Conservation (phyloP, 2,113 vertebrate genomes). For the Pteropus alecto region DNA sequence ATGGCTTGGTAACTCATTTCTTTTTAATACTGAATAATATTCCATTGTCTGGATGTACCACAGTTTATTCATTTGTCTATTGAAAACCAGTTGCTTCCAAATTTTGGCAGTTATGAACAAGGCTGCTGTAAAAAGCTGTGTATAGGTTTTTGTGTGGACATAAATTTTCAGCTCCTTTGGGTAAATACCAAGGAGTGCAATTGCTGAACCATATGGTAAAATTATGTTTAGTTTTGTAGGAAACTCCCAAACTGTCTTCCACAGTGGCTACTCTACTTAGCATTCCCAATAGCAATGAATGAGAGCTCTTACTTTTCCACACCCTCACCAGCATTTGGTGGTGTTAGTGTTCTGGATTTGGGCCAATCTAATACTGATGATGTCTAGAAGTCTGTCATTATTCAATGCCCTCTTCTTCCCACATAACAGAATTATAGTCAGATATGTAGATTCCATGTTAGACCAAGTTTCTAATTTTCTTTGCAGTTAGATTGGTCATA, state of each 20-base stretch:
- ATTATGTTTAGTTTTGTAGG: neutral
- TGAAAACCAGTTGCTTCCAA: neutral
- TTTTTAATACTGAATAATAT: neutral
- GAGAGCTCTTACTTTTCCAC: neutral
- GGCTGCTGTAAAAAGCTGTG: neutral
- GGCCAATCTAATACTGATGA: neutral
- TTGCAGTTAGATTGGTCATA: neutral
- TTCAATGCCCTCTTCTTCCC: neutral
- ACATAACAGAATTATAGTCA: neutral
- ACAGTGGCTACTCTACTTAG: neutral
- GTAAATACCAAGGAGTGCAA: neutral
- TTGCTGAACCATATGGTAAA: neutral
- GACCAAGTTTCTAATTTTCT: neutral
- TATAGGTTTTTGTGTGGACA: neutral
- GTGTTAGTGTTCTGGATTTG: neutral
- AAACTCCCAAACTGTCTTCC: neutral
- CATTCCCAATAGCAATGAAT: neutral
- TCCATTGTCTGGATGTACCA: neutral
- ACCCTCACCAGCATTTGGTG: neutral
- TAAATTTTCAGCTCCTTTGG: neutral
- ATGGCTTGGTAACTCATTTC: neutral
- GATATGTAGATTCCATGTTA: neutral
- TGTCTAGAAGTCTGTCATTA: neutral
- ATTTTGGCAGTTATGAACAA: neutral
- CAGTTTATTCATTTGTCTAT: neutral